Base-by-base conservation (phyloP, 2,113 vertebrate species). In the Falcunculus frontatus region DNA sequence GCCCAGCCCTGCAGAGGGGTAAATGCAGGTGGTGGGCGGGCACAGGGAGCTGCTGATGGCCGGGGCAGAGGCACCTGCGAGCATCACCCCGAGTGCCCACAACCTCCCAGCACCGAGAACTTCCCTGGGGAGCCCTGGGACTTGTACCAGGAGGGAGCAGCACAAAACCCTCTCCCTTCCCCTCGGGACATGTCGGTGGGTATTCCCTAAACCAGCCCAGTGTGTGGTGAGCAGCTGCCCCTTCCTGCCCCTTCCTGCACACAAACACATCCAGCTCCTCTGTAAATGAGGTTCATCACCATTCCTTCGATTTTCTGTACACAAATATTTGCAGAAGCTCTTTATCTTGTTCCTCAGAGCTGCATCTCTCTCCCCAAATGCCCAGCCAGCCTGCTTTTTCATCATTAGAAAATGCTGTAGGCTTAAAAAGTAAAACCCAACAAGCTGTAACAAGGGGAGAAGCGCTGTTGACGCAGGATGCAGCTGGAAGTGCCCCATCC, bases 21-120 rank as follows among this genome's bases (percentile, higher is more conserved):
- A 41, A 67, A n/a, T 5, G 1, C 0, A 6, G 33, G 0, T 0
- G 11, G 14, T 8, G 69, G 75, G 69, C 0, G 9, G 59, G 41
- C 19, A 3, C 13, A 1, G 29, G 37, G 50, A 35, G 57, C 3
- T 4, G 53, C 37, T 74, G 68, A 22, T 23, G 35, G 35, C 41
- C 35, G 0, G 0, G 4, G 2, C 30, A 35, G 30, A 17, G 26
- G 16, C 32, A 47, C 32, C 47, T 27, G 67, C 11, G 68, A 50
- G 78, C 84, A 50, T 8, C 57, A 7, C 9, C 77, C 10, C 1
- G 1, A 33, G 42, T 4, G 16, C 14, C 11, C 7, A 2, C 20
- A 7, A 3, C 32, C 18, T 17, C 33, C 18, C 47, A 6, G 52
- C 64, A 19, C 13, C 8, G 0, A 3, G 33, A 0, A 1, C 32